A percentile compares a stretch with the other conserved stretches of the same genome.
Conservation (phyloP, 2,888 invertebrate genomes). For the Lasioglossum morio region DNA sequence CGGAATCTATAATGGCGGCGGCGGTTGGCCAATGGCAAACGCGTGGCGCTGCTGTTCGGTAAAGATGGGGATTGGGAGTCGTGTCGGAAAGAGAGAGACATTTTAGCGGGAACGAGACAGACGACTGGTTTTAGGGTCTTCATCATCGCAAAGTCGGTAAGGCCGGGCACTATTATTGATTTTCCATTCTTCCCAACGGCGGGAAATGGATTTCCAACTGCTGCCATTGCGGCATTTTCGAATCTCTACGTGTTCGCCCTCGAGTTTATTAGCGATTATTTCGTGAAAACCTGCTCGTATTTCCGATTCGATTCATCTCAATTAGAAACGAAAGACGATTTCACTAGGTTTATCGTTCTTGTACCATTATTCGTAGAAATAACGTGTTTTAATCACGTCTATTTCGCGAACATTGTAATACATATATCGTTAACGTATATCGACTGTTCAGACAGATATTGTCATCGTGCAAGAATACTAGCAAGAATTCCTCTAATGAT, state of each 20-base stretch:
- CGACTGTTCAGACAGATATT: conserved; percentile 38
- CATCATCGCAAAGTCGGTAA: conserved; percentile 76
- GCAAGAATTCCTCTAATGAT: not conserved
- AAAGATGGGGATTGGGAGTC: conserved; percentile 42
- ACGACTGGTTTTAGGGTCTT: conserved; percentile 15
- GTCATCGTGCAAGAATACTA: conserved; percentile 1
- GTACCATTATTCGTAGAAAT: not conserved
- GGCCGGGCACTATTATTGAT: conserved; percentile 80
- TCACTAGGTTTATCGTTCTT: not conserved
- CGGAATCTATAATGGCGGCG: conserved; percentile 83
- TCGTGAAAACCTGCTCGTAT: not conserved
- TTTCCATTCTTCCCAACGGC: conserved; percentile 74
- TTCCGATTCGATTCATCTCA: not conserved
- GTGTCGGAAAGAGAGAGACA: conserved; percentile 24
- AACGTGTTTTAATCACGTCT: not conserved
- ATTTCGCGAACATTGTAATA: not conserved
- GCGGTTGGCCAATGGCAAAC: conserved; percentile 62
- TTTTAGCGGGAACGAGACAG: conserved; percentile 17
- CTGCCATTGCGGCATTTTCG: conserved; percentile 29
- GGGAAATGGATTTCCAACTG: conserved; percentile 68
- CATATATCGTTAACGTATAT: conserved; percentile 21
- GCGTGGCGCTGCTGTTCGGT: conserved; percentile 58
- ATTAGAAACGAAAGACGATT: not conserved
- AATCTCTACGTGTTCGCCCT: conserved; percentile 14
- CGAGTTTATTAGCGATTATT: not conserved